Evolutionary conservation across 2,113 vertebrate species (phyloP), one percentile per base, ranked within the genome.

Genomic region (Edolisoma coerulescens): DNA sequence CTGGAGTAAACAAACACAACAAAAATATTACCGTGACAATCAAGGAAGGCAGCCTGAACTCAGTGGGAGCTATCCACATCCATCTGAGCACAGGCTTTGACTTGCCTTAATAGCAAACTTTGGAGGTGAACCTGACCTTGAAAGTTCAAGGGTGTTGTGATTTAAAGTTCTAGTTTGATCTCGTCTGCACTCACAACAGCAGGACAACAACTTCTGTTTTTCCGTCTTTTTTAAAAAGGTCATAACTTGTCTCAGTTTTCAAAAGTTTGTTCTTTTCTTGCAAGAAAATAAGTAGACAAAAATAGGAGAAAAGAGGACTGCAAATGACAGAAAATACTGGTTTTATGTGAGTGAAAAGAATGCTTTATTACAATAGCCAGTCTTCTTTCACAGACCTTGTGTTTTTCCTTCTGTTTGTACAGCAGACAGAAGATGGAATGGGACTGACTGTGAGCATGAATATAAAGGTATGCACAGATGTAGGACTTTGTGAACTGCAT

Each of bases 401-500:
- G 45, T 84, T 80, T 84, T 82, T 17, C 6, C 41, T 65, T 71
- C n/a, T 81, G 19, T 89, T 95, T 94, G 37, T 33, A 41, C 41
- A 82, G 67, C 24, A 7, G 89, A 64, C 53, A 65, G 87, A 87
- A 91, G 89, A 89, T 79, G 78, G 84, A 96, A 68, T 79, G 91
- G 70, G 8, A 57, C 89, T 93, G 68, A 28, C 71, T 91, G 93
- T 87, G 84, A 91, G 41, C 74, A 61, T 32, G 80, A 89, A 70
- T 86, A 95, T 95, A 81, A 92, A 96, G 81, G 94, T 93, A 97
- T 96, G 93, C 87, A 76, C 64, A 90, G 93, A 89, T 73, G 65
- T 39, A 76, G 65, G 89, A 96, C 94, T 95, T 95, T 89, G 82
- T 69, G 84, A 96, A 93, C 96, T 94, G 94, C 96, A 95, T 94